Evolutionary conservation across 2,113 vertebrate species (phyloP).

Genomic region (Leiothrix lutea): DNA sequence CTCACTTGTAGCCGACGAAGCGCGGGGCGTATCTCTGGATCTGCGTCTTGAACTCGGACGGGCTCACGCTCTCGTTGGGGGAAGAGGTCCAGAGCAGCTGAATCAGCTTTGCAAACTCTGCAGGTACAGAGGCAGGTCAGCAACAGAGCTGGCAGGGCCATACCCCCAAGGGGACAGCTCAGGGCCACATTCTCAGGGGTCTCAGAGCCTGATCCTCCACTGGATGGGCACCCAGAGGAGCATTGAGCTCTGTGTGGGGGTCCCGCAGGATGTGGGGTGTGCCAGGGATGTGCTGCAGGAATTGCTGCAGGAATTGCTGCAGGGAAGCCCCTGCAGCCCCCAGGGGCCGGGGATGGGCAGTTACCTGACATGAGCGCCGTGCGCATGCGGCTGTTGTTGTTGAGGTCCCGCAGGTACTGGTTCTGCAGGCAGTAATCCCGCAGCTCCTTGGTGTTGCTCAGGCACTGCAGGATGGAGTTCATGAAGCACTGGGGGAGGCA

Average conservation of each 20-base stretch:
- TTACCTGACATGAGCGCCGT: slow-evolving; percentile 88
- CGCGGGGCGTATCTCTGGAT: slow-evolving; percentile 92
- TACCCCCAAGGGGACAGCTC: not conserved
- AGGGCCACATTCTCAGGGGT: fast-evolving
- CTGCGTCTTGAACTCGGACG: slow-evolving; percentile 92
- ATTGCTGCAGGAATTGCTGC: not conserved
- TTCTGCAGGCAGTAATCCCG: slow-evolving; percentile 92
- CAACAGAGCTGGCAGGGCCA: fast-evolving
- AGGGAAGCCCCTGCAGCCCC: not conserved
- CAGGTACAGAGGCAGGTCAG: not conserved
- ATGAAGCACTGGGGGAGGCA: slow-evolving; percentile 88
- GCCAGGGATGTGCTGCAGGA: not conserved
- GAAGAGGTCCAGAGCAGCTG: slow-evolving; percentile 89
- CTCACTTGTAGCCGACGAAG: slow-evolving; percentile 95
- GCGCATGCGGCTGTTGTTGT: slow-evolving; percentile 79
- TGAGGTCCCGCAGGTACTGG: slow-evolving; percentile 84
- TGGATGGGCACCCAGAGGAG: not conserved
- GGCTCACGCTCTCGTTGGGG: slow-evolving; percentile 87
- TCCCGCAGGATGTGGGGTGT: fast-evolving
- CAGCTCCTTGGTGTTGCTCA: slow-evolving; percentile 93
- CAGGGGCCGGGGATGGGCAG: fast-evolving
- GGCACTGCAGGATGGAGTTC: slow-evolving; percentile 97
- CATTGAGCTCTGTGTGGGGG: fast-evolving
- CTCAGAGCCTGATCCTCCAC: fast-evolving
- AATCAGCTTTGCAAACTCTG: slow-evolving; percentile 92